phyloP scores from a whole-genome alignment of 1,140 invertebrate species.

The Pararge aegeria region DNA sequence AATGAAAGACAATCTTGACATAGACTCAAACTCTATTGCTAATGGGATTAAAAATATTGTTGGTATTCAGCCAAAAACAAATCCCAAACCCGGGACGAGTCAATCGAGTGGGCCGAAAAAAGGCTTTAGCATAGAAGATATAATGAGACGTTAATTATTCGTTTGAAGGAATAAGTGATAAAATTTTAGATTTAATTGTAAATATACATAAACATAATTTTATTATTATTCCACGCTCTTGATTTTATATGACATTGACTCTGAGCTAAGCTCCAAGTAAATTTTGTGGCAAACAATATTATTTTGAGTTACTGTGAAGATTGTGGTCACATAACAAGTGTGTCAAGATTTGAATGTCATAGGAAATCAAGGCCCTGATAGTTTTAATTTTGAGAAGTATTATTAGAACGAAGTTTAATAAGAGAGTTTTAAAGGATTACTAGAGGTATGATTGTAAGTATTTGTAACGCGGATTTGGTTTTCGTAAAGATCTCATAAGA shows the following conservation, averaged over 20 bases:
- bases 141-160: conserved; percentile 83
- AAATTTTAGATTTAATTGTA: conserved; percentile 26
- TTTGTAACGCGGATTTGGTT: conserved; percentile 70
- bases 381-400: conserved; percentile 53
- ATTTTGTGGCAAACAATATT: too few relatives aligned
- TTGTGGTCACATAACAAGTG: too few relatives aligned
- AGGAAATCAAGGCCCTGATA: too few relatives aligned
- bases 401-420: conserved; percentile 60
- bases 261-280: too few relatives aligned
- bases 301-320: too few relatives aligned
- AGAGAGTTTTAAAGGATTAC: conserved; percentile 38
- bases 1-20: conserved; percentile 48
- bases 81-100: conserved; percentile 75
- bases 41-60: conserved; percentile 76
- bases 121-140: conserved; percentile 87
- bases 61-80: conserved; percentile 72
- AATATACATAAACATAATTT: conserved; percentile 29
- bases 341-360: too few relatives aligned
- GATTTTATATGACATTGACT: too few relatives aligned
- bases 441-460: conserved; percentile 65
- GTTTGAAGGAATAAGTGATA: conserved; percentile 31
- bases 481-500: conserved; percentile 78
- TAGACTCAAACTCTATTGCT: conserved; percentile 60
- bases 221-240: conserved; percentile 28
- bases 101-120: conserved; percentile 78